These are phyloP conservation scores for Napeogenes sylphis DNA, from an alignment of 2,888 invertebrate species.

Conservation along the genomic window DNA sequence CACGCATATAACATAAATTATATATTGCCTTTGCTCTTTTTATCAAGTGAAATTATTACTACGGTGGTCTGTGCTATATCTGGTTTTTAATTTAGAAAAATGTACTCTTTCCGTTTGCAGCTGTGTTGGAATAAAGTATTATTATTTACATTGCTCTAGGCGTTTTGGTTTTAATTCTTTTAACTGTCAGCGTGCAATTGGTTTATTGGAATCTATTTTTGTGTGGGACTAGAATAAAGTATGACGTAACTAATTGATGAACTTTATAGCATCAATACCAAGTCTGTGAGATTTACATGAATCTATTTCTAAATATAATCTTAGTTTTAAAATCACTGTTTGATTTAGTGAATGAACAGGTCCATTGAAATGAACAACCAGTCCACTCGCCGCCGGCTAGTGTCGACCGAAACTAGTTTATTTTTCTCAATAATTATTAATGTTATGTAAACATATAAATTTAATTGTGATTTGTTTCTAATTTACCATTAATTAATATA, in stretches of 20 bases:
- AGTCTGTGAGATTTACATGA: slow-evolving; percentile 44
- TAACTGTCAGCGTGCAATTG: slow-evolving; percentile 33
- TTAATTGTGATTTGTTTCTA: slow-evolving; percentile 57
- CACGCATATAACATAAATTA: slow-evolving; percentile 75
- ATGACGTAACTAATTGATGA: slow-evolving; percentile 22
- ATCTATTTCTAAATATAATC: slow-evolving; percentile 46
- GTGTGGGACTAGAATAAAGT: slow-evolving; percentile 25
- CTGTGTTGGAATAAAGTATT: slow-evolving; percentile 47
- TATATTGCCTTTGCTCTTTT: slow-evolving; percentile 65
- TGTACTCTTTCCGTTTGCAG: slow-evolving; percentile 51
- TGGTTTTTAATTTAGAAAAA: slow-evolving; percentile 68
- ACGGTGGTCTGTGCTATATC: slow-evolving; percentile 71
- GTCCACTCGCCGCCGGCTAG: slow-evolving; percentile 41
- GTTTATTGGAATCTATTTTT: slow-evolving; percentile 28
- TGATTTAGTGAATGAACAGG: slow-evolving; percentile 41
- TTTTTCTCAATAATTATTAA: slow-evolving; percentile 45
- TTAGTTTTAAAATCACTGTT: slow-evolving; percentile 43
- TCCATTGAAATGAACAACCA: slow-evolving; percentile 35
- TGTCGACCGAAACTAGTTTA: slow-evolving; percentile 39
- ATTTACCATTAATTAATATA: slow-evolving; percentile 52
- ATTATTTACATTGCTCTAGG: slow-evolving; percentile 62
- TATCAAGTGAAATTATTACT: slow-evolving; percentile 69
- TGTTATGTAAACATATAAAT: slow-evolving; percentile 60
- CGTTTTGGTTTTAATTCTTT: slow-evolving; percentile 42
- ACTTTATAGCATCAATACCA: slow-evolving; percentile 23